Percentiles rank a stretch among this genome's conserved stretches.
These are phyloP conservation scores for Lipophrys pholis DNA, from an alignment of 2,113 vertebrate genomes.

Conservation along the genomic window DNA sequence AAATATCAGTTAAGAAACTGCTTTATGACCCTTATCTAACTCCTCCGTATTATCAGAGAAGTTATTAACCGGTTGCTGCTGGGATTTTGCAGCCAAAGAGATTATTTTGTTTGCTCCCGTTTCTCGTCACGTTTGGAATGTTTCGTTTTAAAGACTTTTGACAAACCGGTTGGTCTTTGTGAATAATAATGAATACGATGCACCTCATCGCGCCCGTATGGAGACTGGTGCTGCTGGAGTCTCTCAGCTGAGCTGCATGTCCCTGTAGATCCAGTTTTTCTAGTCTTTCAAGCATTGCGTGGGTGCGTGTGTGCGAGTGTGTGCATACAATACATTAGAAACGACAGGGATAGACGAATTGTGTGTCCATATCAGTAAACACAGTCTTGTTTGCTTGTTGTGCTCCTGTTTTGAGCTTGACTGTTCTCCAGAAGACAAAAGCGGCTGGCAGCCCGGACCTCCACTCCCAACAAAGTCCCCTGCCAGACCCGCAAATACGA, in stretches of 20 bases:
- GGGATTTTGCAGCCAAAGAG: constrained; percentile 2
- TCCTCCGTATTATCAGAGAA: background rate
- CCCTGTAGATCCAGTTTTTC: constrained; percentile 20
- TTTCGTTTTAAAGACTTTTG: constrained; percentile 10
- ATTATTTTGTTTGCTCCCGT: constrained; percentile 23
- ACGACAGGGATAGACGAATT: constrained; percentile 21
- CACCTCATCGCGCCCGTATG: constrained; percentile 5
- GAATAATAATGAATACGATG: constrained; percentile 17
- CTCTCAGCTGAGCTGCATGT: constrained; percentile 42
- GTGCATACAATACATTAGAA: background rate
- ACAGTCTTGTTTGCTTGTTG: constrained; percentile 12
- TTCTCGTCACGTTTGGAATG: constrained; percentile 6
- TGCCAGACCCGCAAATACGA: constrained; percentile 9
- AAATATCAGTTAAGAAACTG: constrained; percentile 31
- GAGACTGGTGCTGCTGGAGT: constrained; percentile 25
- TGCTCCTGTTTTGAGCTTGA: constrained; percentile 1
- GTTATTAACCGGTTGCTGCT: constrained; percentile 13
- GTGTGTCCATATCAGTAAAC: constrained; percentile 41
- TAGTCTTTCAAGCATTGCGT: background rate
- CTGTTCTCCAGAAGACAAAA: constrained; percentile 6
- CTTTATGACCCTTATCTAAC: constrained; percentile 1
- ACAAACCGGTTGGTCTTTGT: constrained; percentile 36
- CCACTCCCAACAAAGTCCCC: constrained; percentile 9
- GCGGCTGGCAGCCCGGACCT: background rate
- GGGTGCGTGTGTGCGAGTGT: constrained; percentile 17